Evolutionary conservation across 2,797 vertebrate genomes (phyloP).

Genomic region (Oreochromis grahami): DNA sequence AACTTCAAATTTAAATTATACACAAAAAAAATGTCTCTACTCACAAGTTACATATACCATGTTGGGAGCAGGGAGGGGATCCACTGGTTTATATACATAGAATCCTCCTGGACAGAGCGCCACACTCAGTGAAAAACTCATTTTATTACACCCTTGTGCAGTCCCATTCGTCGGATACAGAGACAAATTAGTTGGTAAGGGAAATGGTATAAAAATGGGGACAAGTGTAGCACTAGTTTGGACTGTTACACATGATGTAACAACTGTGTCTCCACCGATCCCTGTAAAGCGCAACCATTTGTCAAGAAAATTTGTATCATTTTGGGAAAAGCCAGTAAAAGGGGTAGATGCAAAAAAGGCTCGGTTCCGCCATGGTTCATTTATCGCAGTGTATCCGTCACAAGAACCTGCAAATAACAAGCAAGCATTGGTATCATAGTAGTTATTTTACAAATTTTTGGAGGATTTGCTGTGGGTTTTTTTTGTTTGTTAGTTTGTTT

Average conservation of each 20-base stretch:
- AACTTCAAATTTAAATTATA: neutral
- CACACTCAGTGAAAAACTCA: fast-evolving
- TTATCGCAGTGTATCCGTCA: neutral
- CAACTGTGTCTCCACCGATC: neutral
- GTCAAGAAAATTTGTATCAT: neutral
- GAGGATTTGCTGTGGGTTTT: neutral
- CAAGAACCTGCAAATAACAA: slow-evolving; percentile 8
- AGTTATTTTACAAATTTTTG: neutral
- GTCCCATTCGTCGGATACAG: neutral
- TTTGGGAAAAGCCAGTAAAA: neutral
- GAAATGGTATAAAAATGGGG: neutral
- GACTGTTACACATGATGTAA: neutral
- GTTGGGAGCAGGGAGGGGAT: fast-evolving
- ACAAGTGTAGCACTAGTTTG: neutral
- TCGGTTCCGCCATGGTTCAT: neutral
- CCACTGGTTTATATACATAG: neutral
- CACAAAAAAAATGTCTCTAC: neutral
- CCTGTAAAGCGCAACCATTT: neutral
- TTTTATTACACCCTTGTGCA: fast-evolving
- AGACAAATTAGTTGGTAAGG: neutral
- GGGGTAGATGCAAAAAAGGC: neutral
- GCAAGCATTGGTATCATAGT: neutral
- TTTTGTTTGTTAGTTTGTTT: neutral
- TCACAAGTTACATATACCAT: neutral
- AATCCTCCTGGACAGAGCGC: neutral